Evolutionary conservation across 2,113 vertebrate species (phyloP), one percentile per base, ranked within the genome.

Genomic region (Nothobranchius kuhntae): DNA sequence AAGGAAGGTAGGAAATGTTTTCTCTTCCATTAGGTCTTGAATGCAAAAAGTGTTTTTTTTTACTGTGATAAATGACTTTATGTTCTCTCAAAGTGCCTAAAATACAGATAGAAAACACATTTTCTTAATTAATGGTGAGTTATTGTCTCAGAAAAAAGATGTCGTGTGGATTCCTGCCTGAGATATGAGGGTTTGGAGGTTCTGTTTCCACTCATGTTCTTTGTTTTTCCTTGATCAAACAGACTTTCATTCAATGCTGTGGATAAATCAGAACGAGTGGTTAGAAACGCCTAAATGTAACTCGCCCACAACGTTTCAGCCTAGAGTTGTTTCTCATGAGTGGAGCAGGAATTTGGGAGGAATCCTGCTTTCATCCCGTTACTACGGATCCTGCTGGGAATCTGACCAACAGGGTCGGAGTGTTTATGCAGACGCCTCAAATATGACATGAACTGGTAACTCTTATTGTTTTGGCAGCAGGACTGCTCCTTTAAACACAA

Each of bases 1-100:
- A 86, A 77, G 26, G 47, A 81, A 48, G 86, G 92, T 92, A 36
- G 17, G 21, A 21, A 21, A 65, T 6, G 26, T n/a, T 6, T 1
- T 3, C 6, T 57, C 9, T 40, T 40, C 38, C 9, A 6, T 40
- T 40, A 40, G 38, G 9, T 8, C 7, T 4, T 6, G 7, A 6
- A 40, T 6, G 4, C 30, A 30, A 30, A 30, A 3, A 30, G 6
- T 40, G 38, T 3, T 40, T 40, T 38, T 4, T 9, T 7, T 40
- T 40, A 40, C 38, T 40, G 38, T 40, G 36, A 38, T 38, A 7
- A 7, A 38, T 38, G 36, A 7, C 4, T 38, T 38, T 40, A 7
- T 40, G 38, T 40, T 40, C 38, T 40, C 9, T 40, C 9, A 40
- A 40, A 40, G 7, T 40, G 38, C 7, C 38, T 40, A 40, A 7